Evolutionary conservation across 2,113 vertebrate species (phyloP), one percentile per base, ranked within the genome.

Genomic region (Gobio gobio): DNA sequence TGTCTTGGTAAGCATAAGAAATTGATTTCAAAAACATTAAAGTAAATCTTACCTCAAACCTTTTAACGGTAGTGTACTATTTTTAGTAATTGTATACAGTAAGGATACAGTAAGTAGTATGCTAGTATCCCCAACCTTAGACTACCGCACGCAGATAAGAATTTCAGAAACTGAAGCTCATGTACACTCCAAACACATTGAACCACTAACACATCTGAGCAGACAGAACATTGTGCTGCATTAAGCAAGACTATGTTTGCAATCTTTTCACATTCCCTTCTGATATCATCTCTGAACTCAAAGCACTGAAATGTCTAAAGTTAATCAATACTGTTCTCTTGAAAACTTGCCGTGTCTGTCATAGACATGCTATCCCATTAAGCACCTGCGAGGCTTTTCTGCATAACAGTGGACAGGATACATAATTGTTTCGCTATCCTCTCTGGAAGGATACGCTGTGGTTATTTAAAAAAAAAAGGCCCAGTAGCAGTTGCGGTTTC

Each of bases 301-400:
- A 79, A 63, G 22, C 22, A 58, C 29, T 61, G 5, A 58, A 78
- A n/a, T 12, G 6, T 26, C 6, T 80, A 18, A 43, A 43, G 1
- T 78, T 12, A n/a, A n/a, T 75, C 4, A 58, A 13, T n/a, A 18
- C 3, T 10, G 22, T 47, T 61, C 0, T n/a, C 58, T 79, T 79
- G 4, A 66, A 78, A 43, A 4, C 76, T 59, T 59, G 16, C 12
- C 78, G 13, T 47, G n/a, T 24, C 78, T 63, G 78, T 79, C 78
- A 80, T 79, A 9, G 13, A 22, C 1, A 12, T n/a, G 76, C 29
- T 45, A 56, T 75, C 16, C 49, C 58, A 45, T 63, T 64, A 73
- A 63, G 80, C 66, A 43, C 29, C 45, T 12, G 10, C 54, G 36
- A 29, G 45, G 58, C 82, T 64, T 64, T 70, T 13, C 70, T 58